Base-by-base conservation (phyloP, 2,888 invertebrate species). In the Linnaemya vulpina region DNA sequence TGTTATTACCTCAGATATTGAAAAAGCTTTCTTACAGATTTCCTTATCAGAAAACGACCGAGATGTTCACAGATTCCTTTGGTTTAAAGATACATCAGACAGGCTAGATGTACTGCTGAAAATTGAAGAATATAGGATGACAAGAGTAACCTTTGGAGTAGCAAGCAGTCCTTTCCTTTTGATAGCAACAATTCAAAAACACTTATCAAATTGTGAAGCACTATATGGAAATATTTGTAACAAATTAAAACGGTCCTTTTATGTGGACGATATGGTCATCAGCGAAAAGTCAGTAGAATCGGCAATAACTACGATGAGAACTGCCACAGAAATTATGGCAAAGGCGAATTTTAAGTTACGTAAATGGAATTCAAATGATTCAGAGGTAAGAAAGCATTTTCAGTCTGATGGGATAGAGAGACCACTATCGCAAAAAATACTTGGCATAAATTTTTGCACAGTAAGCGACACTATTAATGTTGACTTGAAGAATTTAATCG, bases 11-110 rank as follows among this genome's bases (percentile, higher is more conserved):
- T 68, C 86, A 22, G 85, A 87, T 80, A 85, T 87, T 51, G 82
- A 87, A 85, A 87, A 86, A 49, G 86, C 79, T 30, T 87, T 86
- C 67, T 71, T 87, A 17, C 81, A 87, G 58, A 86, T 87, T 77
- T 51, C 77, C 17, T 35, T 87, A 46, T 15, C 81, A 10, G 60
- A 84, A 22, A 73, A 17, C 35, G 83, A 87, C 46, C 78, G 86
- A 10, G 78, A 87, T 53, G 65, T 83, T 11, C 86, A 86, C 55
- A 43, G 86, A 49, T 87, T 87, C 60, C 65, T 87, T 11, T 87
- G 87, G 87, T 87, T 79, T 65, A 58, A 80, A 46, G 13, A 40
- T 49, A 63, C n/a, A 13, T 81, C 83, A 11, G 40, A 73, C 15
- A 40, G 49, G 1, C 11, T 15, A 53, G 58, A 58, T 17, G 30